Percentiles rank a stretch among this genome's conserved stretches.
Evolutionary conservation across 1,140 invertebrate species (phyloP).

Genomic region (Gerris buenoi): DNA sequence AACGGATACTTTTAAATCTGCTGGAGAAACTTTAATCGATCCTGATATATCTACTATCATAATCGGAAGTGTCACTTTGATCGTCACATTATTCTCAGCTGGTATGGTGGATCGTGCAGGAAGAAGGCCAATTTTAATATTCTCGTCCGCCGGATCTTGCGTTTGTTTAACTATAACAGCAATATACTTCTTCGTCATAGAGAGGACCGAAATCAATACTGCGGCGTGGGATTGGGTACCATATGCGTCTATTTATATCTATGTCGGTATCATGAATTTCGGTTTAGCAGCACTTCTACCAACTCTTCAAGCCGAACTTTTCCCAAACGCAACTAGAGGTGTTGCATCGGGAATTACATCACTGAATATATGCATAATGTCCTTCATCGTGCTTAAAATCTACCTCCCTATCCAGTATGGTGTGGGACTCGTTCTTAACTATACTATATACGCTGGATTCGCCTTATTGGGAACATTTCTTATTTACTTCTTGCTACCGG

Average conservation of each 20-base stretch:
- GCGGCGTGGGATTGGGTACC: constrained; percentile 23
- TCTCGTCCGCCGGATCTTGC: constrained; percentile 21
- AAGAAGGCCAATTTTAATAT: constrained; percentile 31
- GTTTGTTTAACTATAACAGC: constrained; percentile 8
- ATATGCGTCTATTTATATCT: constrained; percentile 28
- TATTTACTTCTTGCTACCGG: constrained; percentile 30
- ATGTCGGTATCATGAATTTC: constrained; percentile 28
- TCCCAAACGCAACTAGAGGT: constrained; percentile 18
- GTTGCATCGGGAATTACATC: constrained; percentile 16
- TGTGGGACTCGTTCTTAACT: constrained; percentile 15
- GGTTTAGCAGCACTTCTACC: constrained; percentile 49
- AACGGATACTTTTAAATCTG: constrained; percentile 14
- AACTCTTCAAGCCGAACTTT: constrained; percentile 29
- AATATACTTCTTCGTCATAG: constrained; percentile 9
- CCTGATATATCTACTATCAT: constrained; percentile 18
- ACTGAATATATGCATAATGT: constrained; percentile 17
- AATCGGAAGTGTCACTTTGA: constrained; percentile 10
- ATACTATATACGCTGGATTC: constrained; percentile 10
- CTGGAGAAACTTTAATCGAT: constrained; percentile 9
- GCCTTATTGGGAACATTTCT: constrained; percentile 19
- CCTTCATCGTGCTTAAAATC: constrained; percentile 55
- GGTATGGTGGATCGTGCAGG: constrained; percentile 27
- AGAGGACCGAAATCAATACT: constrained; percentile 8
- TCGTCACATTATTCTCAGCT: constrained; percentile 22
- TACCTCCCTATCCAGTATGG: constrained; percentile 32